Evolutionary conservation across 2,113 vertebrate genomes (phyloP).

Genomic region (Aleadryas rufinucha): DNA sequence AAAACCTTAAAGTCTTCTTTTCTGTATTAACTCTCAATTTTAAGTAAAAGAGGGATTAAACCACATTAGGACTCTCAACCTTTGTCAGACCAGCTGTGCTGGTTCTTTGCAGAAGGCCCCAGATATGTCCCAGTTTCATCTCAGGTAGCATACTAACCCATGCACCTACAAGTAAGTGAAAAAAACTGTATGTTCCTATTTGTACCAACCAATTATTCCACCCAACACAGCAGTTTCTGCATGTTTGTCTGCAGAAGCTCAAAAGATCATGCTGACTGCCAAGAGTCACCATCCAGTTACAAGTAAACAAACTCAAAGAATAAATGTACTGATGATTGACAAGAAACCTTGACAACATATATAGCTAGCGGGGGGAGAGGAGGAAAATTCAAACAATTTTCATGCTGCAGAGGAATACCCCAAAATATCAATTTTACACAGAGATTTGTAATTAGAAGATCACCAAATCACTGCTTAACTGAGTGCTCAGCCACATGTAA

Average conservation of each 20-base stretch:
- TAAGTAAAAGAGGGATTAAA: not conserved
- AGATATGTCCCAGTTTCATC: not conserved
- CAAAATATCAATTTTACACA: not conserved
- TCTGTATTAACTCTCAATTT: not conserved
- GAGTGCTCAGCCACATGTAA: not conserved
- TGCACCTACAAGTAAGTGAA: not conserved
- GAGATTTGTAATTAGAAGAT: not conserved
- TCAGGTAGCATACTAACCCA: not conserved
- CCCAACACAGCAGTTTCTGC: not conserved
- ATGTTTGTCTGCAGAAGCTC: not conserved
- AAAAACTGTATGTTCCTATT: not conserved
- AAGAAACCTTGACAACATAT: not conserved
- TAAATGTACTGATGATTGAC: not conserved
- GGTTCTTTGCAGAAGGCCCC: not conserved
- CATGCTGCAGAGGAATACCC: not conserved
- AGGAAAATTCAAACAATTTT: not conserved
- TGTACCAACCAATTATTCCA: not conserved
- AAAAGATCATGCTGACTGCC: not conserved
- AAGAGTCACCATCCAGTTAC: rapidly evolving
- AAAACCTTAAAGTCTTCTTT: not conserved
- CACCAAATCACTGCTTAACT: not conserved
- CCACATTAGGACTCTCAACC: not conserved
- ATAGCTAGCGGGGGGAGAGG: rapidly evolving
- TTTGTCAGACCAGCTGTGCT: not conserved
- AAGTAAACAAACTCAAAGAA: not conserved